phyloP scores from a whole-genome alignment of 2,113 vertebrate genomes.

The Riparia riparia region DNA sequence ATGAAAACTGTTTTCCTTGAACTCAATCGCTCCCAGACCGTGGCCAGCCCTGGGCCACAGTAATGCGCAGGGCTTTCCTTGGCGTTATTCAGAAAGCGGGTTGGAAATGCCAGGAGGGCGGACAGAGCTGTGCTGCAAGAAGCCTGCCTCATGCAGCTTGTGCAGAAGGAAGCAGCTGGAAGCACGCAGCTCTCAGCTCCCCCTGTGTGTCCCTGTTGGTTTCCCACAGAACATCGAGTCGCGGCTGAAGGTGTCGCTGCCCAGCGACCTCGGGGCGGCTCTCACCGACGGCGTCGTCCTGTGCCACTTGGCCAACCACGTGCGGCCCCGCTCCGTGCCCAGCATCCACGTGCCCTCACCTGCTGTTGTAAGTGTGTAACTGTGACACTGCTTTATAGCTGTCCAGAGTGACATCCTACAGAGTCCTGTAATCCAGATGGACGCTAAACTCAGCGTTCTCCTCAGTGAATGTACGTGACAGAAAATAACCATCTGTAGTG shows the following conservation, averaged over 20 bases:
- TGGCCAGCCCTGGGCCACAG: neutral
- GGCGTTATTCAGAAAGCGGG: neutral
- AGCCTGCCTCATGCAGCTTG: neutral
- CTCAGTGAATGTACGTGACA: fast-evolving
- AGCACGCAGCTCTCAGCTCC: neutral
- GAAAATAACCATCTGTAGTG: neutral
- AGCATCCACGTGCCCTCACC: slow-evolving; percentile 98
- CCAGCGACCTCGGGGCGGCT: slow-evolving; percentile 91
- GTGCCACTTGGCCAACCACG: slow-evolving; percentile 96
- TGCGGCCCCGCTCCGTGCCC: slow-evolving; percentile 93
- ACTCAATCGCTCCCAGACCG: neutral
- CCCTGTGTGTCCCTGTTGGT: neutral
- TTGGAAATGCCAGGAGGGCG: neutral
- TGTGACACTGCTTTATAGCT: neutral
- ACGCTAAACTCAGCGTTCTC: neutral
- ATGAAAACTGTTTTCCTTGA: neutral
- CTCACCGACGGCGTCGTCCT: slow-evolving; percentile 96
- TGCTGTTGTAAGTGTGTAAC: slow-evolving; percentile 87
- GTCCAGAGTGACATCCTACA: neutral
- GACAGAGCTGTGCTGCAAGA: neutral
- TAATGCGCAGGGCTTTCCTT: neutral
- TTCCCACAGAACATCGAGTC: slow-evolving; percentile 90
- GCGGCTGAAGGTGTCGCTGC: slow-evolving; percentile 91
- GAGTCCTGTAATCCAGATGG: neutral
- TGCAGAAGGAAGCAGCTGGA: neutral